phyloP scores from a whole-genome alignment of 2,888 invertebrate genomes.

The Pollenia griseotomentosa region DNA sequence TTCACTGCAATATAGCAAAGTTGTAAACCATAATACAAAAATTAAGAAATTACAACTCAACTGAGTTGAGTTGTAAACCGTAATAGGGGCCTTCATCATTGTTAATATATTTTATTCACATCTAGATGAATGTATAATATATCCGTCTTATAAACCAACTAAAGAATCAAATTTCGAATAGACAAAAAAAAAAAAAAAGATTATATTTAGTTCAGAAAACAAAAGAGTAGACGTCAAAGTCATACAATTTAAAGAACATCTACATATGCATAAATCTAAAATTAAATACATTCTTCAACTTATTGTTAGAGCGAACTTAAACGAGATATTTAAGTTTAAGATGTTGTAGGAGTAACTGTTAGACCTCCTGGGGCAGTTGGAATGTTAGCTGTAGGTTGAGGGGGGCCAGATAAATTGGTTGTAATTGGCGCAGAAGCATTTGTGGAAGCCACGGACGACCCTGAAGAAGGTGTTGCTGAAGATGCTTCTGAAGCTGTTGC shows the following conservation, averaged over 20 bases:
- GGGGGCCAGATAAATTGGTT: constrained; percentile 55
- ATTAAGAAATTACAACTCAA: too few relatives aligned
- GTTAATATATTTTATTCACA: constrained; percentile 22
- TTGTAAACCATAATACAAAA: too few relatives aligned
- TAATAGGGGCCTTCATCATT: too few relatives aligned
- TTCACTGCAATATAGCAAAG: too few relatives aligned
- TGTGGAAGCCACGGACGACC: constrained; percentile 53
- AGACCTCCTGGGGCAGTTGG: constrained; percentile 57
- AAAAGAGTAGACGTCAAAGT: constrained; percentile 22
- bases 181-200: not conserved
- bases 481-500: constrained; percentile 54
- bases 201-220: not conserved
- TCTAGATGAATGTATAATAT: constrained; percentile 10
- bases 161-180: not conserved
- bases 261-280: constrained; percentile 32
- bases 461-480: constrained; percentile 43
- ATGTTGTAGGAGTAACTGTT: constrained; percentile 50
- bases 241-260: constrained; percentile 41
- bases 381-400: constrained; percentile 67
- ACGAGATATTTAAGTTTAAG: constrained; percentile 71
- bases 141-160: not conserved
- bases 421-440: constrained; percentile 55
- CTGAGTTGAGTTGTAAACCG: too few relatives aligned
- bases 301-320: constrained; percentile 17
- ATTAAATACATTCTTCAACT: constrained; percentile 54